A percentile compares a stretch with the other conserved stretches of the same genome.
Evolutionary conservation across 2,797 vertebrate genomes (phyloP).

Genomic region (Neopelma chrysocephalum): DNA sequence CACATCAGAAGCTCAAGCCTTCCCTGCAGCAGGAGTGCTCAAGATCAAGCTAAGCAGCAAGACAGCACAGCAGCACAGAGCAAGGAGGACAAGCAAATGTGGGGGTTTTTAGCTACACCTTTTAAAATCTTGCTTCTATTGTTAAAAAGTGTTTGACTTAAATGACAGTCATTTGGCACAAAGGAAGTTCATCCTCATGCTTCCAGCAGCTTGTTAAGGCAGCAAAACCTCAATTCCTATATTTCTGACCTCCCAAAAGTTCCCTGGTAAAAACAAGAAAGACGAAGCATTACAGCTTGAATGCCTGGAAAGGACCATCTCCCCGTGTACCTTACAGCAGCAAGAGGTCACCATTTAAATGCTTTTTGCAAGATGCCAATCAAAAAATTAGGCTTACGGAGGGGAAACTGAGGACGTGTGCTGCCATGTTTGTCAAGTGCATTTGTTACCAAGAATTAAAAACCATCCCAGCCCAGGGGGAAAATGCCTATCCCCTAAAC

Average conservation of each 20-base stretch:
- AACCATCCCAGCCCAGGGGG: not conserved
- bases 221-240: not conserved
- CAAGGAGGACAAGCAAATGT: not conserved
- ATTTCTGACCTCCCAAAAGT: constrained; percentile 8
- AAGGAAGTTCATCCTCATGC: not conserved
- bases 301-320: constrained; percentile 17
- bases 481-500: fast-evolving
- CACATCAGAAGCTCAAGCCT: not conserved
- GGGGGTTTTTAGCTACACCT: not conserved
- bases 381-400: not conserved
- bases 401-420: not conserved
- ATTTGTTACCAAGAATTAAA: not conserved
- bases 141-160: not conserved
- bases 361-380: not conserved
- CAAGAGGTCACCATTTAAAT: not conserved
- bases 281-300: not conserved
- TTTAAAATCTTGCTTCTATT: not conserved
- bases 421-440: not conserved
- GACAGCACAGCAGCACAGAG: not conserved
- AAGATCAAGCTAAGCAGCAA: not conserved
- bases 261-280: constrained; percentile 9
- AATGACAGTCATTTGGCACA: not conserved
- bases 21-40: not conserved
- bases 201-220: constrained; percentile 1
- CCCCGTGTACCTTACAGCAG: not conserved